These are phyloP conservation scores for Pachycephus smyrnensis DNA, from an alignment of 2,888 invertebrate genomes.

Conservation along the genomic window DNA sequence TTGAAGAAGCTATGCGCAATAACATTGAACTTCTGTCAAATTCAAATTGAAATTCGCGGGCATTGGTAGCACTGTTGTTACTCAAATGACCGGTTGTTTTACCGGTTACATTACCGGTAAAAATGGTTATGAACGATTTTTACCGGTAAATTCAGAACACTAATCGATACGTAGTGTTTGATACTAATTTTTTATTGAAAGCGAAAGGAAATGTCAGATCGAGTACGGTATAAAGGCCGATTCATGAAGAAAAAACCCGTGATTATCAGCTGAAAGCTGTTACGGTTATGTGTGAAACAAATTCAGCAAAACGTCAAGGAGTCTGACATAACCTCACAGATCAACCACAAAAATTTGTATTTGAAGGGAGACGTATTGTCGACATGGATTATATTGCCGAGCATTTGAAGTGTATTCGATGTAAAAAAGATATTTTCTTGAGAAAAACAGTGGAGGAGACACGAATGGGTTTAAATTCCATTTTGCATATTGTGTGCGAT, in stretches of 20 bases:
- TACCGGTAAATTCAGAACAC: not conserved
- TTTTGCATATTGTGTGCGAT: constrained; percentile 14
- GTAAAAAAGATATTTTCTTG: constrained; percentile 9
- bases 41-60: not conserved
- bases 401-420: constrained; percentile 6
- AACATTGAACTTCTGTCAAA: not conserved
- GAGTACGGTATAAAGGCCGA: constrained; percentile 17
- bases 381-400: constrained; percentile 18
- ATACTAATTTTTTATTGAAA: no score
- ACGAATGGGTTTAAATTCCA: constrained; percentile 10
- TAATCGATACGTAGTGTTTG: no score
- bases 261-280: constrained; percentile 18
- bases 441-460: constrained; percentile 5
- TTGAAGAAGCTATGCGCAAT: no score
- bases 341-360: constrained; percentile 12
- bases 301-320: not conserved
- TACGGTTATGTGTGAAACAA: constrained; percentile 12
- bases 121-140: constrained; percentile 1
- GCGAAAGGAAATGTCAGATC: not conserved
- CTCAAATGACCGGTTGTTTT: constrained; percentile 3
- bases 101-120: not conserved
- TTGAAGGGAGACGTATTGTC: constrained; percentile 17
- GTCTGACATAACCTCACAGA: not conserved
- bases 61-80: not conserved
- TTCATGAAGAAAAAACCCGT: constrained; percentile 10